Evolutionary conservation across 2,797 vertebrate species (phyloP).

Genomic region (Nothura maculosa): DNA sequence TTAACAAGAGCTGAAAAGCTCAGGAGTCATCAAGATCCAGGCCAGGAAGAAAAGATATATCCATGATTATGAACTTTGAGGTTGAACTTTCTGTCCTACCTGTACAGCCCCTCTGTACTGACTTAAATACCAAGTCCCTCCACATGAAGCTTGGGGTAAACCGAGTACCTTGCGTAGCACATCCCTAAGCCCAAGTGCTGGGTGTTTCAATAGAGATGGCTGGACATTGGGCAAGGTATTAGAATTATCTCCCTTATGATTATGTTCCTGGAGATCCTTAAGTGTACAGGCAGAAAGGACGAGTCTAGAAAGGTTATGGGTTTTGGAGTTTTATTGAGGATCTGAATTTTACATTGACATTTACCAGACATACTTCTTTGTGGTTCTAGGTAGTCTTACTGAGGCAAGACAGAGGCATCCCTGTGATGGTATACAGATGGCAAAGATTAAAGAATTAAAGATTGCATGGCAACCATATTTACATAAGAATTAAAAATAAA

Average conservation of each 20-base stretch:
- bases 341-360: not conserved
- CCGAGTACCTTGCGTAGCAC: not conserved
- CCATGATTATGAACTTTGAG: not conserved
- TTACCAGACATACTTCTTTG: not conserved
- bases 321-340: not conserved
- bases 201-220: not conserved
- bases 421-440: accelerated
- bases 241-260: not conserved
- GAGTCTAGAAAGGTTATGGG: not conserved
- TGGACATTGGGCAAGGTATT: not conserved
- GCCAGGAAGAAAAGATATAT: not conserved
- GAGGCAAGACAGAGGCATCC: not conserved
- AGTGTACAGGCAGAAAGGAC: not conserved
- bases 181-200: not conserved
- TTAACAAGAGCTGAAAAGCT: not conserved
- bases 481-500: not conserved
- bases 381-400: not conserved
- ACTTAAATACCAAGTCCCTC: not conserved
- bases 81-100: not conserved
- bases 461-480: not conserved
- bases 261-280: not conserved
- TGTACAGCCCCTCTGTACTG: not conserved
- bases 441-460: too few species aligned
- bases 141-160: not conserved
- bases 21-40: not conserved